Base-by-base conservation (phyloP, 2,113 vertebrate species). In the Leuciscus idus region DNA sequence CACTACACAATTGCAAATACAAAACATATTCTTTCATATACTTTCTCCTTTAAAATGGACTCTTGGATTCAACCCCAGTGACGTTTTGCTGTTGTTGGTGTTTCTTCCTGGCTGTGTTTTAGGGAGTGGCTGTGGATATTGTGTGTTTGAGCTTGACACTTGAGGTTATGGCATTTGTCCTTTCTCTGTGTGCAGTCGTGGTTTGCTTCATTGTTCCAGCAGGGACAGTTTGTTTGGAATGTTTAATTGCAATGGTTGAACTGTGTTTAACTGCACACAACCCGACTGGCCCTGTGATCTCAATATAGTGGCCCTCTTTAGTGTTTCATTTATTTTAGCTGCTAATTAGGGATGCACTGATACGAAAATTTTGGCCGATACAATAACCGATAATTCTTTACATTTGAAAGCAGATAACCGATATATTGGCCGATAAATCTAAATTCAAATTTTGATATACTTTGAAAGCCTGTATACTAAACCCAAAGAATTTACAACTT, bases 161-260 rank as follows among this genome's bases (percentile, higher is more conserved):
- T n/a, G 21, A 73, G 36, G 70, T 13, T 73, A 39, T 73, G 70
- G 36, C 70, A n/a, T 73, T 73, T 12, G 21, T 73, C 70, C 70
- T 73, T 73, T 21, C 70, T 73, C 36, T 43, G 70, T 43, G 36
- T 36, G 70, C 4, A 43, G 70, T 73, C 36, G 2, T 73, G 70
- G 36, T 73, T 43, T 43, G 70, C n/a, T 73, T 73, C 36, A n/a
- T 73, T 73, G 21, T 36, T 73, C 21, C 21, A 43, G n/a, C 59
- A 59, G 66, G 66, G 33, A 73, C 70, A 73, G 21, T 43, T 72
- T 73, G 36, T 73, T 43, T 73, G 4, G 10, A 73, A n/a, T 39
- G 36, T 73, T 73, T 73, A 73, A 73, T 43, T 73, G 36, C 36
- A 73, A n/a, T 23, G 70, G 21, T 11, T 73, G 70, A 21, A 19